Evolutionary conservation across 2,888 invertebrate genomes (phyloP), one percentile per base, ranked within the genome.

Genomic region (Mycalesis mineus): DNA sequence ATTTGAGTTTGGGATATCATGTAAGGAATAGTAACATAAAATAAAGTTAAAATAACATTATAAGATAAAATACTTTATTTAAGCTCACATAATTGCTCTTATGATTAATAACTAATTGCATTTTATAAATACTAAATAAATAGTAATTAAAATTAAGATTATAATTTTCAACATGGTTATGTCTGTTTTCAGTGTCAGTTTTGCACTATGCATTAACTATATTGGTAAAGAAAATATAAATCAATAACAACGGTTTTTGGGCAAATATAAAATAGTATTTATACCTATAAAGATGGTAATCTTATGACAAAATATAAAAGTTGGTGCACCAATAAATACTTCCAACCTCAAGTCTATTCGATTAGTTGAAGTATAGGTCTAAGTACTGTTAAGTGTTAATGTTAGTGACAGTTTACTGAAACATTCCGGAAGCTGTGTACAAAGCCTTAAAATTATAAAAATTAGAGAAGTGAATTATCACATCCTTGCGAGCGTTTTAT

Each of bases 341-440:
- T 72, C 69, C 45, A 37, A 54, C 22, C 36, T 42, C 50, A 54
- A 61, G 37, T 58, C 67, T 22, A 22, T 65, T 61, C 72, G 11
- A 50, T n/a, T 37, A 15, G 37, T 41, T 51, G 51, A 29, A 50
- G 39, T 57, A 57, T 50, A 42, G 47, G 11, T 5, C 9, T 47
- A 51, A 13, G 47, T 77, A 78, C 68, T 77, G 78, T 80, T 85
- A 83, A 73, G 77, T 77, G 78, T 80, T 85, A 83, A 73, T 78
- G 86, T 88, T 89, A 88, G 84, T 88, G 80, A 80, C 80, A 82
- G 81, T 84, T 82, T 78, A 84, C 76, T 88, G 86, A 80, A 88
- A 89, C 89, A 89, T 87, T 89, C 89, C 89, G 88, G 75, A 88
- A 88, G 89, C 89, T 88, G 86, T 88, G 74, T 88, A 89, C 89